Conservation (phyloP, 2,888 invertebrate genomes). For the Volucella inanis region DNA sequence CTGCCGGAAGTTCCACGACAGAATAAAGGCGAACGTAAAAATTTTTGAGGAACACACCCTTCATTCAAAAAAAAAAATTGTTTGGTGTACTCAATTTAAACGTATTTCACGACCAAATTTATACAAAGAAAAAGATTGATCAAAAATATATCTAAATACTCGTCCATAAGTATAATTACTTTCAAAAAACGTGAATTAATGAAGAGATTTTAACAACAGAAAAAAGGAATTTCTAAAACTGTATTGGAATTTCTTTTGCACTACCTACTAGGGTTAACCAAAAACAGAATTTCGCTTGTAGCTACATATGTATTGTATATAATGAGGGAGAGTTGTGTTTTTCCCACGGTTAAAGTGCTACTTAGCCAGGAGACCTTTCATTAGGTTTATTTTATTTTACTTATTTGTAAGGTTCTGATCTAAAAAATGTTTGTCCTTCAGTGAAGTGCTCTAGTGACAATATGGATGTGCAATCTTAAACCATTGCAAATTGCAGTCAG, state of each 20-base stretch:
- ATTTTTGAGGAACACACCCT: conserved; percentile 49
- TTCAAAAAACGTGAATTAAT: conserved; percentile 1
- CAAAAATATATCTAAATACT: conserved; percentile 27
- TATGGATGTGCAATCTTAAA: too few relatives aligned
- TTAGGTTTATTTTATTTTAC: too few relatives aligned
- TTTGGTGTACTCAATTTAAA: conserved; percentile 34
- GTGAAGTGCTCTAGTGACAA: too few relatives aligned
- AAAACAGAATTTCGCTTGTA: conserved; percentile 10
- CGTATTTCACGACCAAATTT: conserved; percentile 1
- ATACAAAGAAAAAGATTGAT: conserved; percentile 34
- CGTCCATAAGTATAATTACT: conserved; percentile 17
- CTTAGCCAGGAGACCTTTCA: conserved; percentile 3
- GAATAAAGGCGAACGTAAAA: conserved; percentile 21
- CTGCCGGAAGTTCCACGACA: conserved; percentile 47
- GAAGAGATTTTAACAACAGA: conserved; percentile 28
- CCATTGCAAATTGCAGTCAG: too few relatives aligned
- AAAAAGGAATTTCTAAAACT: conserved; percentile 19
- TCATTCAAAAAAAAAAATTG: conserved; percentile 30
- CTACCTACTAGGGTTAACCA: conserved; percentile 30
- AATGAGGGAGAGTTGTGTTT: conserved; percentile 48
- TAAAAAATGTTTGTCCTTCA: too few relatives aligned
- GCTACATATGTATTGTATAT: not conserved
- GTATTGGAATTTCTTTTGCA: conserved; percentile 42
- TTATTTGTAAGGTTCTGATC: too few relatives aligned
- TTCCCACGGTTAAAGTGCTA: conserved; percentile 52